Conservation (phyloP, 2,113 vertebrate species). For the Thomomys bottae region DNA sequence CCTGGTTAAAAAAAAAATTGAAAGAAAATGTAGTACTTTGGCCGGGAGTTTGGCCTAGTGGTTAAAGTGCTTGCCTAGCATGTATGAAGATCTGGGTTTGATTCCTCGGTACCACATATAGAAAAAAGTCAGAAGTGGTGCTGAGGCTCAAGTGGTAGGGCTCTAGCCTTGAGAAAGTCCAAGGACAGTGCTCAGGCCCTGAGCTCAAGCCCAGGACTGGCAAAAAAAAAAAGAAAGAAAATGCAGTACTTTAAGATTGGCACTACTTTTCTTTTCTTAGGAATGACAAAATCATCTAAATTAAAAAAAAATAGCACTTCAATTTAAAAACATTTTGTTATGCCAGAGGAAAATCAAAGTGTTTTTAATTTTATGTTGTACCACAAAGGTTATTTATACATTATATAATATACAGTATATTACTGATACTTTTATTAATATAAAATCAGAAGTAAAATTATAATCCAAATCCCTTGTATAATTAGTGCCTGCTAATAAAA, state of each 20-base stretch:
- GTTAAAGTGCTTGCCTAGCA: too few species aligned
- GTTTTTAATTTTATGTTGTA: neutral
- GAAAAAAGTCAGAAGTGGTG: too few species aligned
- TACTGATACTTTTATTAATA: neutral
- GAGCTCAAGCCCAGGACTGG: too few species aligned
- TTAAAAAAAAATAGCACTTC: conserved; percentile 32
- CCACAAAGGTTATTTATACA: too few species aligned
- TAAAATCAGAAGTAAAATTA: neutral
- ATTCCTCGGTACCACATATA: too few species aligned
- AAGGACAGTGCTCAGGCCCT: too few species aligned
- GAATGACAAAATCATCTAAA: neutral
- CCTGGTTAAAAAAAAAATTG: conserved; percentile 7
- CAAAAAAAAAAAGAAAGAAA: conserved; percentile 32
- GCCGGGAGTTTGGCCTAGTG: too few species aligned
- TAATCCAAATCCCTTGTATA: too few species aligned
- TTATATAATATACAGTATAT: neutral
- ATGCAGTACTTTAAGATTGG: neutral
- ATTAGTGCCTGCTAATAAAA: too few species aligned
- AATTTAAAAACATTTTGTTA: neutral
- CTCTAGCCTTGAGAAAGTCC: too few species aligned
- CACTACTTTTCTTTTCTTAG: neutral
- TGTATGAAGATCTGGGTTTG: too few species aligned
- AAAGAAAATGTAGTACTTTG: neutral
- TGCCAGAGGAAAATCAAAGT: conserved; percentile 34
- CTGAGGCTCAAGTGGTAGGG: too few species aligned